Evolutionary conservation across 2,797 vertebrate species (phyloP), one percentile per base, ranked within the genome.

Genomic region (Tenualosa ilisha): DNA sequence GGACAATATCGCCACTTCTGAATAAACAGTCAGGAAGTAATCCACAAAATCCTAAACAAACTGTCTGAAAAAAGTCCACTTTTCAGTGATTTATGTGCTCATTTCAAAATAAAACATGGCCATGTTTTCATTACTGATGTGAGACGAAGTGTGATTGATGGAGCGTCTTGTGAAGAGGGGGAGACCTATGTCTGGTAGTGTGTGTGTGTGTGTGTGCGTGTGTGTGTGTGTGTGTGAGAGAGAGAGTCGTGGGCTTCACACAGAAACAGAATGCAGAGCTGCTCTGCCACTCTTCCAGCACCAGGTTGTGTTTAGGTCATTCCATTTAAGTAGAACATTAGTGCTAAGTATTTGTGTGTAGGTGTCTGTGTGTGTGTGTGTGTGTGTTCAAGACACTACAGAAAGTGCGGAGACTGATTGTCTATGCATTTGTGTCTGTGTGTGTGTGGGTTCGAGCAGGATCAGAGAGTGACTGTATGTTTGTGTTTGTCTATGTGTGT

Each of bases 51-150:
- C 4, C 68, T 65, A 65, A 26, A 26, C 8, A 26, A 65, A 65
- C 24, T 26, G 24, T 31, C 31, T 40, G 31, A 75, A 13, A 75
- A 72, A 75, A 17, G 4, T 31, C 40, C 31, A 26, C 15, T 72
- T 11, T 72, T 40, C 0, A 20, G 68, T 75, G 68, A 75, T 75
- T 40, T 20, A 75, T 75, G 68, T 75, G 31, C 68, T 75, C 17
- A 75, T 75, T 75, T 75, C 31, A 17, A 75, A 75, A 75, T 75
- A 75, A 75, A 40, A 75, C 68, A 72, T 0, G 2, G 26, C 4
- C 15, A 43, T 40, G 68, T 75, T 75, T 40, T 40, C 68, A 75
- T 75, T 40, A 75, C 68, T 75, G 31, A 75, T 75, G 26, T 68
- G 63, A 24, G 26, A 68, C 63, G 31, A 1, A 26, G 26, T 26